A percentile compares a stretch with the other conserved stretches of the same genome.
Conservation (phyloP, 2,797 vertebrate species). For the Lepus oiostolus region DNA sequence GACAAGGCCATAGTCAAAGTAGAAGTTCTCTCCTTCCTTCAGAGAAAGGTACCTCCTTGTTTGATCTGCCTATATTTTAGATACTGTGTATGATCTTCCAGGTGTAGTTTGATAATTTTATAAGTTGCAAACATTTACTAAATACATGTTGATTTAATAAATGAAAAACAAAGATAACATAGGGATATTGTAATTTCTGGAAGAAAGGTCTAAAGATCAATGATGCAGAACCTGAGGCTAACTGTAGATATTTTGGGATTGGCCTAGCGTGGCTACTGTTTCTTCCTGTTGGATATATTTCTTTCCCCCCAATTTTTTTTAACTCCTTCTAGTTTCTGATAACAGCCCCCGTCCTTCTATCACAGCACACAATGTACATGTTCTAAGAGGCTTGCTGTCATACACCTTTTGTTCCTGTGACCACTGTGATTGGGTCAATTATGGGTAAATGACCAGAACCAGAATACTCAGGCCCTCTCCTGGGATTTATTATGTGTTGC, state of each 20-base stretch:
- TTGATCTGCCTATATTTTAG: background rate
- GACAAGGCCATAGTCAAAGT: too few species aligned
- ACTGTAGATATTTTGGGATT: background rate
- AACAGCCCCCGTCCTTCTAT: too few species aligned
- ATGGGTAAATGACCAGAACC: background rate
- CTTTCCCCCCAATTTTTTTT: background rate
- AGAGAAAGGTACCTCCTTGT: too few species aligned
- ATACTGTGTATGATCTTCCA: background rate
- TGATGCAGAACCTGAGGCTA: background rate
- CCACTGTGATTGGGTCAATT: background rate
- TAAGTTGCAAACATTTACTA: background rate
- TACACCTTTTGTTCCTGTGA: background rate
- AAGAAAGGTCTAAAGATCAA: background rate
- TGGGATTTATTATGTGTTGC: background rate
- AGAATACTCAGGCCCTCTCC: background rate
- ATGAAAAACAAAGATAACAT: background rate
- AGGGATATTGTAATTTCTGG: background rate
- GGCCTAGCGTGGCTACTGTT: background rate
- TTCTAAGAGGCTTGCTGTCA: background rate
- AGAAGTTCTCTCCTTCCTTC: too few species aligned
- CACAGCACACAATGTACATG: too few species aligned
- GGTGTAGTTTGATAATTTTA: background rate
- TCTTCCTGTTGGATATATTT: background rate
- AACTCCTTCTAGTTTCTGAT: background rate
- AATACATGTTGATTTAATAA: background rate